phyloP scores from a whole-genome alignment of 2,113 vertebrate species.

The Pelecanoides urinatrix region DNA sequence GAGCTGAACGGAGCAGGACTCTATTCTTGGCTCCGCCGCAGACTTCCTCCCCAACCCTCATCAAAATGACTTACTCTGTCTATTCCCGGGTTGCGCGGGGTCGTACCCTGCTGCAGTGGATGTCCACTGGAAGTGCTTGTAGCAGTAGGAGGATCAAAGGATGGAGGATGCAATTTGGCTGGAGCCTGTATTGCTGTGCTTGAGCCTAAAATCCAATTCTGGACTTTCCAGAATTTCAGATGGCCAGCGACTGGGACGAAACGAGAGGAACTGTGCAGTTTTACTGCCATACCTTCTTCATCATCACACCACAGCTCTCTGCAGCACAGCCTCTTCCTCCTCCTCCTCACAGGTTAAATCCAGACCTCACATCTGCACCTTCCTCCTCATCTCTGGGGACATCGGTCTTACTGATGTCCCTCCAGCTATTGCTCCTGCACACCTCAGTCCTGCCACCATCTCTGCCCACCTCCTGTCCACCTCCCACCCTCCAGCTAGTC shows the following conservation, averaged over 20 bases:
- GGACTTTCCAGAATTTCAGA: neutral
- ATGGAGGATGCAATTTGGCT: neutral
- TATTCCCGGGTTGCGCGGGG: accelerated
- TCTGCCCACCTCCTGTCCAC: neutral
- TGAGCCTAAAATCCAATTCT: neutral
- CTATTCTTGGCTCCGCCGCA: neutral
- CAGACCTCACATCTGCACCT: neutral
- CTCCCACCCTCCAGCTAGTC: neutral
- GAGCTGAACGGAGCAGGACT: neutral
- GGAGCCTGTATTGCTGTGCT: neutral
- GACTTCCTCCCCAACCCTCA: neutral
- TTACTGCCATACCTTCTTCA: neutral
- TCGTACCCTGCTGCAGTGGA: neutral
- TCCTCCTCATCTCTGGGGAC: neutral
- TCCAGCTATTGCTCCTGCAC: neutral
- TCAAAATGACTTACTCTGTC: neutral
- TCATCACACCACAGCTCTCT: neutral
- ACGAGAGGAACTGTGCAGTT: neutral
- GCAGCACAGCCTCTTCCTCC: neutral
- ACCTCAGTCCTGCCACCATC: neutral
- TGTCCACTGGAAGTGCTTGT: neutral
- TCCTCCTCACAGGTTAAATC: neutral
- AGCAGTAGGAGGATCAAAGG: neutral
- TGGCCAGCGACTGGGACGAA: neutral
- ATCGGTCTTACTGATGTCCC: neutral